Base-by-base conservation (phyloP, 2,888 invertebrate species). In the Conchocele bisecta region DNA sequence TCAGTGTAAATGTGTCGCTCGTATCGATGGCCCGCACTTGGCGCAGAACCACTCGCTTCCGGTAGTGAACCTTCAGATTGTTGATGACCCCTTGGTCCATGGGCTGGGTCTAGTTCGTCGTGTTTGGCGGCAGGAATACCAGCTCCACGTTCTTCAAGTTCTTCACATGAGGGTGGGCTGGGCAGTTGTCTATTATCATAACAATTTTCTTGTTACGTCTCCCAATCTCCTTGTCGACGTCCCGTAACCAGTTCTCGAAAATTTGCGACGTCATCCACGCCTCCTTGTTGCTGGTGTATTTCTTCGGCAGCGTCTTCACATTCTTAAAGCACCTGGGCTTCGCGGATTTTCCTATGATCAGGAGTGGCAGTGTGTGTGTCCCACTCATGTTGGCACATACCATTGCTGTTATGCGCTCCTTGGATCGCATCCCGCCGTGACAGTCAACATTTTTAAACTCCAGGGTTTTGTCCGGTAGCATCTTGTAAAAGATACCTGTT, bases 1-100 rank as follows among this genome's bases (percentile, higher is more conserved):
- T 48, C 13, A 59, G 26, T 5, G 11, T 13, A 7, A 29, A 17
- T 9, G 35, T 48, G 17, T 33, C 26, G 33, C 48, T 48, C 4
- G 24, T 29, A 13, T 71, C 65, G 17, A 57, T 42, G 13, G 65
- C 59, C 28, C 26, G 35, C 3, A 71, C 26, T 6, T 65, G 37
- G 15, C 44, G 13, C 15, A 37, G 3, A 6, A 71, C 41, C 2
- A 65, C 65, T 1, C 20, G 31, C 29, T 66, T 66, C 35, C 71
- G 46, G 53, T 67, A 72, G 46, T 61, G 44, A 17, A 60, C 54
- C 37, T 63, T 64, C 7, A 75, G 60, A 39, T 60, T 61, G 29
- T 71, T 61, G n/a, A 77, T 74, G 22, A 83, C 67, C 7, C 80
- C 79, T 48, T 71, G 70, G 53, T 81, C 77, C 73, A 79, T 75